phyloP scores from a whole-genome alignment of 2,888 invertebrate genomes.

The Agriopis marginaria region DNA sequence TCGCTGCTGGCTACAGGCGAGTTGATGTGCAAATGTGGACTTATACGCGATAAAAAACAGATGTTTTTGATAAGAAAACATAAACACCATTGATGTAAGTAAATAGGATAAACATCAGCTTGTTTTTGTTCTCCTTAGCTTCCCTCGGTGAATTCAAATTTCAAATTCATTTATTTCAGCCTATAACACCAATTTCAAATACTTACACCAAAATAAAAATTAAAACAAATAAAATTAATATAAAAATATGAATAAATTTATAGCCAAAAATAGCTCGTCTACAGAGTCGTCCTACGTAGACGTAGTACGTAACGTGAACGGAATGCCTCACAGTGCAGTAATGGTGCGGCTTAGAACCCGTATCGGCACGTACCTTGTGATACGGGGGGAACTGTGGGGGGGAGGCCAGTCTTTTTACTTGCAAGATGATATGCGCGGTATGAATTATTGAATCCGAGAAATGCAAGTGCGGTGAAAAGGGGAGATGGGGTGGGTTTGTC shows the following conservation, averaged over 20 bases:
- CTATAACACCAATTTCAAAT: too few relatives aligned
- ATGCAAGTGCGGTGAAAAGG: constrained; percentile 24
- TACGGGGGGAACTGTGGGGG: background rate
- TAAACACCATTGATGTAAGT: too few relatives aligned
- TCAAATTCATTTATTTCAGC: too few relatives aligned
- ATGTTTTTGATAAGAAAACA: too few relatives aligned
- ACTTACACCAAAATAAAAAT: too few relatives aligned
- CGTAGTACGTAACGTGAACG: constrained; percentile 22
- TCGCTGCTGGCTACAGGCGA: too few relatives aligned
- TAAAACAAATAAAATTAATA: too few relatives aligned
- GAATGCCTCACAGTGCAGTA: constrained; percentile 24
- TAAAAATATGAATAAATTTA: background rate
- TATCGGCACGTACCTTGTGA: constrained; percentile 44
- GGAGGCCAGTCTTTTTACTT: constrained; percentile 31
- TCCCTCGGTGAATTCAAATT: too few relatives aligned
- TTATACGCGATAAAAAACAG: too few relatives aligned
- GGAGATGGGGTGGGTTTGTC: background rate
- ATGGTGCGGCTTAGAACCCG: constrained; percentile 33
- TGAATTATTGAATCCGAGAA: constrained; percentile 43
- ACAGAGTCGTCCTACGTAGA: background rate
- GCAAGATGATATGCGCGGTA: constrained; percentile 28
- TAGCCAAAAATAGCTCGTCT: constrained; percentile 9
- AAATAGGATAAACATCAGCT: too few relatives aligned
- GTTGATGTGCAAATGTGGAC: too few relatives aligned
- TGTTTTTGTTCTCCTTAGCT: too few relatives aligned